Evolutionary conservation across 1,140 invertebrate genomes (phyloP), one percentile per base, ranked within the genome.

Genomic region (Gryllus bimaculatus): DNA sequence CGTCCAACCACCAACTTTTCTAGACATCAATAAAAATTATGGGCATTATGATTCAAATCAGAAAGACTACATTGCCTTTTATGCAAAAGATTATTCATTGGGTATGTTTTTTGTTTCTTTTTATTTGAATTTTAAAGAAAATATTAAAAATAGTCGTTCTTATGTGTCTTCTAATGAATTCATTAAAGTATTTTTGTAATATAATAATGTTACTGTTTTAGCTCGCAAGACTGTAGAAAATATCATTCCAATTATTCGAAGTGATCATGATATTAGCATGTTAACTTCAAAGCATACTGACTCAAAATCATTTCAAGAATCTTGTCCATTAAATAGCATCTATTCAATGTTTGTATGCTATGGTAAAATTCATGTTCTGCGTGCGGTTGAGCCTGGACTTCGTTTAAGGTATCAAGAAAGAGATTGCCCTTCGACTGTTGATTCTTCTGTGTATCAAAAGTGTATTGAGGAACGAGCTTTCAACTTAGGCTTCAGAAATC

Each of bases 21-120:
- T 94, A 15, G 93, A 95, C 80, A 88, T 95, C 1, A 91, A 91
- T 82, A 92, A 93, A 85, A 91, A 92, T 85, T 89, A 91, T 76
- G 95, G 96, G 13, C 92, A 93, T 85, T 97, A 95, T 86, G 93
- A 95, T 85, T 84, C 87, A 8, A 86, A 90, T 75, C 90, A 92
- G 82, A 92, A 88, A 79, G 90, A 91, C 78, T 92, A 93, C 84
- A 88, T 94, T 74, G 90, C 93, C 13, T 96, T 97, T 86, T 96
- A 96, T 85, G 89, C 90, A 75, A 89, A 89, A 80, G 95, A 98
- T 88, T 96, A 95, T 85, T 87, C 91, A 20, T 85, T 85, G 80
- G 91, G 93, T 94, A 85, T 83, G 86, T 87, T 79, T 81, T 47
- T 78, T 12, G 8, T 21, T 8, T 49, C 66, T 13, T 66, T 49